Percentiles rank a stretch among this genome's conserved stretches.
phyloP scores from a whole-genome alignment of 2,797 vertebrate genomes.

The Florisuga fusca region DNA sequence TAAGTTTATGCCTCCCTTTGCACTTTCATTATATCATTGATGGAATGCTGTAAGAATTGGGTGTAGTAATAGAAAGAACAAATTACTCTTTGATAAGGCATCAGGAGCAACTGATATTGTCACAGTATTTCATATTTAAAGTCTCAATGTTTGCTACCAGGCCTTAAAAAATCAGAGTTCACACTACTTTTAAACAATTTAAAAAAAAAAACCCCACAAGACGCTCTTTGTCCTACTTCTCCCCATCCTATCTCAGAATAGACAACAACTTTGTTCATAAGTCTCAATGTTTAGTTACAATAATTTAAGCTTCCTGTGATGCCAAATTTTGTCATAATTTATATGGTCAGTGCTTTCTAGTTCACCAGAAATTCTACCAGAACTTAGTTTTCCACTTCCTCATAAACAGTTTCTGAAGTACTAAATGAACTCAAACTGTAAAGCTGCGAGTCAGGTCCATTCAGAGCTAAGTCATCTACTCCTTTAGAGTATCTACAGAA shows the following conservation, averaged over 20 bases:
- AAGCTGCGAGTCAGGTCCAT: background rate
- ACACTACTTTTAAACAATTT: background rate
- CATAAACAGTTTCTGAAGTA: background rate
- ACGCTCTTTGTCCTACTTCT: background rate
- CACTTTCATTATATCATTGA: background rate
- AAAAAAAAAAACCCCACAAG: background rate
- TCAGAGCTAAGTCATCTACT: background rate
- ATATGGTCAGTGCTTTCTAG: background rate
- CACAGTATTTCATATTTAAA: background rate
- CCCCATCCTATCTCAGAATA: background rate
- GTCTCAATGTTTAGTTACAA: background rate
- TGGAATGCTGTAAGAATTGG: background rate
- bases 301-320: background rate
- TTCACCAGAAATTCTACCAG: background rate
- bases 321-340: background rate
- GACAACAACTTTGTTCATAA: background rate
- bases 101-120: background rate
- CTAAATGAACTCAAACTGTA: background rate
- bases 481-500: background rate
- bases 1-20: background rate
- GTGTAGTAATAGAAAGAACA: background rate
- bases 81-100: background rate
- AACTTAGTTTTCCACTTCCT: background rate
- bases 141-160: background rate
- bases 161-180: background rate